Evolutionary conservation across 2,113 vertebrate genomes (phyloP).

Genomic region (Tragelaphus strepsiceros): DNA sequence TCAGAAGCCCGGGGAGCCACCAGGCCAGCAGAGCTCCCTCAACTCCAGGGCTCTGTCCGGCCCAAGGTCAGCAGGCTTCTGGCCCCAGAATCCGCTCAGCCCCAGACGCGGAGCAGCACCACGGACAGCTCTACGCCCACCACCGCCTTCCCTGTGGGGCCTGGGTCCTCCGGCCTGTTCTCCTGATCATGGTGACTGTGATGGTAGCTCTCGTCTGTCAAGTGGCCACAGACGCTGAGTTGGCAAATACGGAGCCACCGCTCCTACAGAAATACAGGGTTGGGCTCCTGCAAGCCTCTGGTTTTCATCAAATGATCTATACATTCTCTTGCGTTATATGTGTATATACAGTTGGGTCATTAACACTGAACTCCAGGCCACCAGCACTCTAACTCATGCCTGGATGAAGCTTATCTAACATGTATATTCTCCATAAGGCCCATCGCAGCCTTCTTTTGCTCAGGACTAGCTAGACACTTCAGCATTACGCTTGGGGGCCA

Average conservation of each 20-base stretch:
- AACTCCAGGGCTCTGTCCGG: fast-evolving
- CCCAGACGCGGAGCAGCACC: not conserved
- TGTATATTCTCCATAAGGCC: not conserved
- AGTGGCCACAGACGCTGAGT: not conserved
- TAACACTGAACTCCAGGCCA: not conserved
- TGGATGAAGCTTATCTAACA: not conserved
- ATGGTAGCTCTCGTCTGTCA: fast-evolving
- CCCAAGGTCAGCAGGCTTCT: not conserved
- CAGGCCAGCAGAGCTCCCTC: not conserved
- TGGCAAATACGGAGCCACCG: not conserved
- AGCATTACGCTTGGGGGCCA: fast-evolving
- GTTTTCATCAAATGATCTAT: not conserved
- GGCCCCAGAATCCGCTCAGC: fast-evolving
- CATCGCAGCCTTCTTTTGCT: not conserved
- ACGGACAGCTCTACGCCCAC: fast-evolving
- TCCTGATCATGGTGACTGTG: fast-evolving
- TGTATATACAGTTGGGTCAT: fast-evolving
- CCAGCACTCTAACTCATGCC: fast-evolving
- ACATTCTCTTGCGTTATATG: no score
- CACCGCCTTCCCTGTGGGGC: fast-evolving
- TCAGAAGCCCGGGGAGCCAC: not conserved
- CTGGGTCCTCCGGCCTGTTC: fast-evolving
- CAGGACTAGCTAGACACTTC: fast-evolving
- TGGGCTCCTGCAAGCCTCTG: not conserved
- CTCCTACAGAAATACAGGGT: not conserved